Evolutionary conservation across 1,140 invertebrate genomes (phyloP).

Genomic region (Drosophila pruinosa): DNA sequence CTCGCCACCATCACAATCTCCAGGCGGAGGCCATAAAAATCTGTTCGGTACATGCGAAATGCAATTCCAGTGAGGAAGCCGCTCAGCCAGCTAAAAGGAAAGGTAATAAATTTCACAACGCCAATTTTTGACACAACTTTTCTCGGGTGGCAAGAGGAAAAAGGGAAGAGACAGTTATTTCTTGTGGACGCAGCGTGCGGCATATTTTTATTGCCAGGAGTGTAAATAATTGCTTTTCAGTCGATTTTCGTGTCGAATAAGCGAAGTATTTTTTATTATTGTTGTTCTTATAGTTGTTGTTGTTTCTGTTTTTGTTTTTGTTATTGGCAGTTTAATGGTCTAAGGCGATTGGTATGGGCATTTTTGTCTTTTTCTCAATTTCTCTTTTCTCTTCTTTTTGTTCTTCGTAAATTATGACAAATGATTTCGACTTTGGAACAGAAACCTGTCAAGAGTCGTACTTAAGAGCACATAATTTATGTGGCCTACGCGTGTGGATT

Average conservation of each 20-base stretch:
- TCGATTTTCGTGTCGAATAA: slow-evolving; percentile 71
- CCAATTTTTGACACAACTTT: slow-evolving; percentile 67
- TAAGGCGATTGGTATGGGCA: slow-evolving; percentile 35
- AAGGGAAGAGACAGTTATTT: not conserved
- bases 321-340: slow-evolving; percentile 51
- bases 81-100: slow-evolving; percentile 50
- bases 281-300: slow-evolving; percentile 19
- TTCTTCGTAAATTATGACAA: slow-evolving; percentile 67
- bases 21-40: slow-evolving; percentile 56
- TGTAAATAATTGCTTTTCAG: slow-evolving; percentile 80
- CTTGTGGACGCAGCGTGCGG: slow-evolving; percentile 13
- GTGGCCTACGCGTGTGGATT: slow-evolving; percentile 26
- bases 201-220: slow-evolving; percentile 75
- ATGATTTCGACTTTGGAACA: slow-evolving; percentile 61
- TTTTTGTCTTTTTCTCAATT: slow-evolving; percentile 19
- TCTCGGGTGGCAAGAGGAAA: not conserved
- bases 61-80: slow-evolving; percentile 34
- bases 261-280: slow-evolving; percentile 31
- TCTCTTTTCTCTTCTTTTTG: not conserved
- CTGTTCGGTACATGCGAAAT: slow-evolving; percentile 25
- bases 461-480: slow-evolving; percentile 53
- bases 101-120: slow-evolving; percentile 73
- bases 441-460: slow-evolving; percentile 40
- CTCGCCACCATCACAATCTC: not conserved
- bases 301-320: slow-evolving; percentile 24